These are phyloP conservation scores for Pycnonotus jocosus DNA, from an alignment of 2,113 vertebrate genomes.

Conservation along the genomic window DNA sequence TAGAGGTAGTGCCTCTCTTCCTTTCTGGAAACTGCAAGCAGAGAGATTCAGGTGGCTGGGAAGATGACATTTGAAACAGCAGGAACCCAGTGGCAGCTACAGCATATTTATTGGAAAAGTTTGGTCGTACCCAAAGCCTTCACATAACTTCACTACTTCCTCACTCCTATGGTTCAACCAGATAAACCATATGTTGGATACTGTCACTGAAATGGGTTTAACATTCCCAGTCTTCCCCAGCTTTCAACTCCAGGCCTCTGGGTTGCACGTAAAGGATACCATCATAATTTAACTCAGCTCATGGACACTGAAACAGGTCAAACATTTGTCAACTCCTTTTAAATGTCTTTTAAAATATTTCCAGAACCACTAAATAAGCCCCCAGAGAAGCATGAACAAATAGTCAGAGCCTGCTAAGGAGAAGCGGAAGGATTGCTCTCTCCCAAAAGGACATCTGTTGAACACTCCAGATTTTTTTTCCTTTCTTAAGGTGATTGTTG, in stretches of 20 bases:
- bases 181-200: not conserved
- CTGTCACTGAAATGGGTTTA: conserved; percentile 45
- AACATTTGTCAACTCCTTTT: conserved; percentile 45
- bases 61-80: not conserved
- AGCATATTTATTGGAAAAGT: not conserved
- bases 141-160: not conserved
- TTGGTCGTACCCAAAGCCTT: not conserved
- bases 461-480: conserved; percentile 4
- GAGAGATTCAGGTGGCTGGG: not conserved
- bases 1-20: not conserved
- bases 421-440: conserved; percentile 34
- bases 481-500: conserved; percentile 50
- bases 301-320: conserved; percentile 26
- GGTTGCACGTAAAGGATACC: not conserved
- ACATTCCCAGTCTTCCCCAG: conserved; percentile 10
- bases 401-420: conserved; percentile 25
- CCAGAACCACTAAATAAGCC: conserved; percentile 42
- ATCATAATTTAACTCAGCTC: conserved; percentile 33
- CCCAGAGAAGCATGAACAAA: conserved; percentile 45
- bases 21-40: not conserved
- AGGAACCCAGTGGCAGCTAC: not conserved
- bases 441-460: conserved; percentile 59
- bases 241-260: conserved; percentile 15
- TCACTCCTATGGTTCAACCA: not conserved
- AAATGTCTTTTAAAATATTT: conserved; percentile 54